Evolutionary conservation across 2,888 invertebrate genomes (phyloP), one percentile per base, ranked within the genome.

Genomic region (Thera obeliscata): DNA sequence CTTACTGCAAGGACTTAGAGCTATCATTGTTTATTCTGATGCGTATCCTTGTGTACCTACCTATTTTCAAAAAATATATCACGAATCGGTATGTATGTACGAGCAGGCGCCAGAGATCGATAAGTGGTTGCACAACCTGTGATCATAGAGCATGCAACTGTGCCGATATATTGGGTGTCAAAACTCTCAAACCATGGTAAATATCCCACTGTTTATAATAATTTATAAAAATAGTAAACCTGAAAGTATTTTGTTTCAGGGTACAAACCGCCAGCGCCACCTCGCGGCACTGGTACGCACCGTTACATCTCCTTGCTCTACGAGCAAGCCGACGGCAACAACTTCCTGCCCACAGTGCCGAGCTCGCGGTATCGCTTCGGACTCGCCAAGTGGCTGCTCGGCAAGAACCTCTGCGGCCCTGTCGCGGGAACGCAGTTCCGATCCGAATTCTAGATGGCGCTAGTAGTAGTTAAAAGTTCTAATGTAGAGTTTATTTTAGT

Each of bases 231-330:
- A 22, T 22, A 22, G 22, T 22, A 38, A 38, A 38, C 3, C 38
- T 12, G 12, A 33, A 6, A 50, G 2, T 1, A 6, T 6, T 50
- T 48, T 33, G 43, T 67, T 74, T n/a, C 73, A 94, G 94, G 85
- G 11, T 94, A 93, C 76, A 89, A 89, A 64, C 83, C 89, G 4
- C 94, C 94, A 81, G 76, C 88, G 83, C 94, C 94, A 80, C 89
- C 94, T 84, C 89, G 87, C 75, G 90, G 88, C 61, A 82, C 88
- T 0, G 93, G 94, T 58, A 77, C 82, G 35, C 94, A 94, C 71
- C 92, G 92, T 76, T 94, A 92, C 84, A 78, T 93, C 41, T 85
- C 85, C 74, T 69, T 94, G 36, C 80, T 94, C 1, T 94, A 87
- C 74, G 91, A 93, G 73, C 94, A 94, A 75, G 81, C 76, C 0